Evolutionary conservation across 2,113 vertebrate species (phyloP), one percentile per base, ranked within the genome.

Genomic region (Psittacara wagleri): DNA sequence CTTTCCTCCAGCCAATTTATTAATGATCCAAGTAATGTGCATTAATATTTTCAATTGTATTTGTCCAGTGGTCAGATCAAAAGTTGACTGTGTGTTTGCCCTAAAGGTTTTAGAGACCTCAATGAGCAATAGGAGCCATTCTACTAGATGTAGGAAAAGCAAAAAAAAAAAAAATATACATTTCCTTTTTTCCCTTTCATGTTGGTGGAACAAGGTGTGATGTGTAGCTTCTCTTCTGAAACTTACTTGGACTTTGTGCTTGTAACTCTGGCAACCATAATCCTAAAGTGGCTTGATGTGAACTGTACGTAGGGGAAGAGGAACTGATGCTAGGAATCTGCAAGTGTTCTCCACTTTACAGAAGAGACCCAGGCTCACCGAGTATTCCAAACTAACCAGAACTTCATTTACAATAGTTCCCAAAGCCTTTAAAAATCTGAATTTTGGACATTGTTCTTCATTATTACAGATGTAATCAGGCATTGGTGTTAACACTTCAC

Each of bases 211-310:
- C 7, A 28, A 17, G 17, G 22, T 77, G 14, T 59, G 55, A 14
- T 22, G 27, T 4, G 6, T 35, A 55, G 13, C 57, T 69, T 94
- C 39, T 87, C 14, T 57, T 90, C 25, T 86, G 61, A 74, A 76
- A 74, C 17, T 5, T 41, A 3, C 0, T 3, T 15, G 39, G 41
- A 84, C 20, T 61, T 87, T 9, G n/a, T 2, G 1, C 14, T 67
- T 0, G 0, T 84, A 51, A 28, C 23, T 75, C n/a, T 80, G 41
- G 27, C 18, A n/a, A 20, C 25, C 5, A 27, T 39, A 67, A 6
- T 3, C 3, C 57, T 68, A 13, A 59, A 51, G 28, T 35, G 54
- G 8, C 41, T 82, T 66, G 18, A 16, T 78, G 22, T 33, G 39
- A 83, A 18, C 19, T 37, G 29, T 28, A 20, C 20, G 7, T n/a